These are phyloP conservation scores for Tachina grossa DNA, from an alignment of 2,888 invertebrate genomes.

Conservation along the genomic window DNA sequence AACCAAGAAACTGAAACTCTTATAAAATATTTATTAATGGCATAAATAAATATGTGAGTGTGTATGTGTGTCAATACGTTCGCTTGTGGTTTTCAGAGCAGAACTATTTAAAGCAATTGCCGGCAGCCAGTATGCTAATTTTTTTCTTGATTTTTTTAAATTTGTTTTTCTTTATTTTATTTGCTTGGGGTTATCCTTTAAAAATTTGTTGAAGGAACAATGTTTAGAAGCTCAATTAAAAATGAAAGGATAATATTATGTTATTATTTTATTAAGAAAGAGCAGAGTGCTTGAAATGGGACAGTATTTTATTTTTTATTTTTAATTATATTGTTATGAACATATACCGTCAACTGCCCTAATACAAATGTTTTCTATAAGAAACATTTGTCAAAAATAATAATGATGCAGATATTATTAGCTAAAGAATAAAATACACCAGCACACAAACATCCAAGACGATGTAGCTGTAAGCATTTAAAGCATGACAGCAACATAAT, in stretches of 20 bases:
- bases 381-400: too few relatives aligned
- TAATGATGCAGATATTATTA: too few relatives aligned
- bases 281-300: not conserved
- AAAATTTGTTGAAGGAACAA: slow-evolving; percentile 3
- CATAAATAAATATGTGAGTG: slow-evolving; percentile 31
- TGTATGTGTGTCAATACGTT: not conserved
- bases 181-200: not conserved
- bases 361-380: too few relatives aligned
- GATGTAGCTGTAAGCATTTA: too few relatives aligned
- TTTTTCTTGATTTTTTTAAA: slow-evolving; percentile 59
- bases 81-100: slow-evolving; percentile 58
- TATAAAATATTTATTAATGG: slow-evolving; percentile 61
- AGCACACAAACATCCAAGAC: too few relatives aligned
- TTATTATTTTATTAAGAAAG: not conserved
- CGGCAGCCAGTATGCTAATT: slow-evolving; percentile 44
- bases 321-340: too few relatives aligned
- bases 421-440: too few relatives aligned
- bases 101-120: slow-evolving; percentile 45
- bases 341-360: too few relatives aligned
- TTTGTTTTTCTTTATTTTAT: not conserved
- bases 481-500: too few relatives aligned
- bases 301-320: too few relatives aligned
- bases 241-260: not conserved
- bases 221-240: slow-evolving; percentile 29
- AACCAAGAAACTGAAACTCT: slow-evolving; percentile 22